These are phyloP conservation scores for Macroteleia sp. DNA, from an alignment of 2,888 invertebrate species.

Conservation along the genomic window DNA sequence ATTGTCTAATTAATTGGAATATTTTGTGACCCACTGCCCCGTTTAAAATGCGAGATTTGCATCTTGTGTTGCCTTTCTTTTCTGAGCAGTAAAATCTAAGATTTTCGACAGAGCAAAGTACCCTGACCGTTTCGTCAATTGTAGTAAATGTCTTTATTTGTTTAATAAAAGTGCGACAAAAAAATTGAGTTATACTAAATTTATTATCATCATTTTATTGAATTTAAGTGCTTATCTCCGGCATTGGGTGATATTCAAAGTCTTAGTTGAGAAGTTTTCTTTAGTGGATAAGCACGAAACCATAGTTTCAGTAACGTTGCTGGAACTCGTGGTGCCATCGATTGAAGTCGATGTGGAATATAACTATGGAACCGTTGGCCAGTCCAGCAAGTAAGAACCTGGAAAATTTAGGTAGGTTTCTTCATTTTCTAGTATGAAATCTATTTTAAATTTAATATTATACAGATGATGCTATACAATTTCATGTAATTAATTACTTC, in stretches of 20 bases:
- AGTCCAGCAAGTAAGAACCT: constrained; percentile 98
- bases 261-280: not conserved
- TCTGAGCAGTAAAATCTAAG: not conserved
- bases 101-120: constrained; percentile 25
- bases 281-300: constrained; percentile 44
- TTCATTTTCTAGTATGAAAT: too few relatives aligned
- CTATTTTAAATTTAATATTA: too few relatives aligned
- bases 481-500: too few relatives aligned
- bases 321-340: constrained; percentile 98
- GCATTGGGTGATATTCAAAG: not conserved
- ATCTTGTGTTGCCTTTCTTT: not conserved
- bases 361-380: constrained; percentile 98
- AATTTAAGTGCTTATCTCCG: constrained; percentile 40
- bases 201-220: constrained; percentile 15
- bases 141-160: constrained; percentile 2
- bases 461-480: too few relatives aligned
- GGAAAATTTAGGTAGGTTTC: too few relatives aligned
- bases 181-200: not conserved
- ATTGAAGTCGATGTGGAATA: constrained; percentile 99
- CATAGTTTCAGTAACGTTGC: constrained; percentile 90
- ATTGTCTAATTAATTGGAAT: constrained; percentile 51
- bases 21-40: constrained; percentile 25
- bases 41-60: not conserved
- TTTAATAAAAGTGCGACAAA: constrained; percentile 20
- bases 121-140: constrained; percentile 24